Base-by-base conservation (phyloP, 2,888 invertebrate genomes). In the Drepanosiphum platanoidis region DNA sequence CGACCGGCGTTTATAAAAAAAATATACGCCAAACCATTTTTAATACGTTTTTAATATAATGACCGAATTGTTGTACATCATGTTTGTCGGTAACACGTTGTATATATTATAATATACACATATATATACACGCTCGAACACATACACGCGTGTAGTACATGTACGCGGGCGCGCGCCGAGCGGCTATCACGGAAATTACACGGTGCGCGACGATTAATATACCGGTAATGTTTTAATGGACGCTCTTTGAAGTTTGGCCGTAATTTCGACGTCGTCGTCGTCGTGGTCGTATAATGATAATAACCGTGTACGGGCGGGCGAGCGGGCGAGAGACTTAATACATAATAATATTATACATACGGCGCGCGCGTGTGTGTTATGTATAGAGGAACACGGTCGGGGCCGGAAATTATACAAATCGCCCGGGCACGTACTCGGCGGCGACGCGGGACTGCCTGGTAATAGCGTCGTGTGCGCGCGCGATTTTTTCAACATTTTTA, bases 131-230 rank as follows among this genome's bases (percentile, higher is more conserved):
- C 42, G 11, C 42, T 9, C 42, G 11, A 7, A 42, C 42, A 42
- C 42, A 52, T 22, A 61, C n/a, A 61, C 13, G 61, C 22, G 27
- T 64, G 13, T 30, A 64, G 13, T 30, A 30, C 5, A 30, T 30
- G 27, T 13, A 42, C 42, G 42, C 42, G 61, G 34, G 36, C 68
- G n/a, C 39, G 30, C 42, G 30, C 39, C 68, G 52, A 52, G 68
- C 70, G 83, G 64, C 68, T 46, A 75, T 84, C 83, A 84, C 83
- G 83, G 68, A 84, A 84, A 84, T 84, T 84, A 84, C 75, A 84
- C 83, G 83, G 83, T 84, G 11, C 75, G 83, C 72, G 83, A 75
- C 83, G 83, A 83, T 83, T 83, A 83, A 83, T 74, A 83, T 66
- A 66, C 66, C 75, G 83, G 83, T 84, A 84, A 84, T 61, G 83